Evolutionary conservation across 2,797 vertebrate species (phyloP).

Genomic region (Brachymystax lenok): DNA sequence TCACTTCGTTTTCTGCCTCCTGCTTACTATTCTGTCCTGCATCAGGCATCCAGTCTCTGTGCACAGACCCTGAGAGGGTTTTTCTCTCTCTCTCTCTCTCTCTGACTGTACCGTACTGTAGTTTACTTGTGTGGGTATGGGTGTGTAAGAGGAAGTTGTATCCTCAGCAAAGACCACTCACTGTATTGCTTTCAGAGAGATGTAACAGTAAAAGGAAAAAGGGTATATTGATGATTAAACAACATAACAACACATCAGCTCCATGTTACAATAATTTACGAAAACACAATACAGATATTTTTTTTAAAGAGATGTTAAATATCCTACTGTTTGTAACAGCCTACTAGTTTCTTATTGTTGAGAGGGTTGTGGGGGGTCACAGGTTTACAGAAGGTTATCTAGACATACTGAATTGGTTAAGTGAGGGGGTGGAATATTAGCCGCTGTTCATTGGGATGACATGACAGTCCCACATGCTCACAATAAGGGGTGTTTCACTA

Average conservation of each 20-base stretch:
- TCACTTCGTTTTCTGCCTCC: not conserved
- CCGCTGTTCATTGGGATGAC: slow-evolving; percentile 38
- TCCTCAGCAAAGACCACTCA: slow-evolving; percentile 35
- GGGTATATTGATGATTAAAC: slow-evolving; percentile 40
- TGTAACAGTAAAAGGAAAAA: slow-evolving; percentile 38
- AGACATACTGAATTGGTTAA: slow-evolving; percentile 30
- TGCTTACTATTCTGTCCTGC: not conserved
- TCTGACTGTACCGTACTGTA: slow-evolving; percentile 21
- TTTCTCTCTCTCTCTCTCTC: slow-evolving; percentile 4
- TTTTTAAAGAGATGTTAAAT: slow-evolving; percentile 38
- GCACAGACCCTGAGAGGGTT: too few species aligned
- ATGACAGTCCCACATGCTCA: slow-evolving; percentile 35
- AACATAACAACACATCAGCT: slow-evolving; percentile 55
- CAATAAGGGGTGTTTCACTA: slow-evolving; percentile 34
- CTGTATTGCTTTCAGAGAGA: slow-evolving; percentile 63
- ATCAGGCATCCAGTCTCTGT: slow-evolving; percentile 1
- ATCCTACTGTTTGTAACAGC: slow-evolving; percentile 61
- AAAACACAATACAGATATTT: slow-evolving; percentile 37
- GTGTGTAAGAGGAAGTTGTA: slow-evolving; percentile 35
- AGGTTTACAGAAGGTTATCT: slow-evolving; percentile 37
- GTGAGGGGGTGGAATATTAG: slow-evolving; percentile 24
- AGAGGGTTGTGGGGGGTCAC: slow-evolving; percentile 30
- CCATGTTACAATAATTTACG: slow-evolving; percentile 50
- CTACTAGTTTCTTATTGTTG: slow-evolving; percentile 47
- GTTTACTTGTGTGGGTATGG: slow-evolving; percentile 16